Evolutionary conservation across 2,888 invertebrate species (phyloP).

Genomic region (Colletes collaris): DNA sequence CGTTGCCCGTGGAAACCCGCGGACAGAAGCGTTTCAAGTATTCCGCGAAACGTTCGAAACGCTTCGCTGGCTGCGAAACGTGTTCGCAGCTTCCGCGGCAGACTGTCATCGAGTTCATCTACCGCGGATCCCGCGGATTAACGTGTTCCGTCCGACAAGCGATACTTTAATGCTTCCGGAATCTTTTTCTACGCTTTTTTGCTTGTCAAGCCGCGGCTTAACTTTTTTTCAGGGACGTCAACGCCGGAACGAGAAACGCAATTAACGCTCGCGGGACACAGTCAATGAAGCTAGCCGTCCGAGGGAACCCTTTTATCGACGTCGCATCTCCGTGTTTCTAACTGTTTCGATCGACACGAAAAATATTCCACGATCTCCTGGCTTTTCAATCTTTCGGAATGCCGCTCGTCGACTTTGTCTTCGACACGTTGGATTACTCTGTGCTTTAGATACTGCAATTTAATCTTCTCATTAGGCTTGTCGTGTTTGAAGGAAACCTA

Average conservation of each 20-base stretch:
- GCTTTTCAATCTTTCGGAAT: too few species aligned
- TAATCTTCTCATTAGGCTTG: too few species aligned
- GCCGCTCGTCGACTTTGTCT: too few species aligned
- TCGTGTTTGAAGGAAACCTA: too few species aligned
- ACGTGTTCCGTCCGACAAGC: conserved; percentile 29
- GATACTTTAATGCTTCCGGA: conserved; percentile 32
- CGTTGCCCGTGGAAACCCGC: conserved; percentile 30
- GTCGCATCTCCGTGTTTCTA: too few species aligned
- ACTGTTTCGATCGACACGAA: too few species aligned
- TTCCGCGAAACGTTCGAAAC: conserved; percentile 26
- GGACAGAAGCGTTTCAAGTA: conserved; percentile 25
- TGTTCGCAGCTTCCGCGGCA: conserved; percentile 7
- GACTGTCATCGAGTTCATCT: conserved; percentile 54
- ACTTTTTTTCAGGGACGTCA: background rate
- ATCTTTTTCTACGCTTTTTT: background rate
- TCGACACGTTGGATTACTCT: too few species aligned
- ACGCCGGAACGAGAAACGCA: background rate
- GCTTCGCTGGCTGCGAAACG: conserved; percentile 29
- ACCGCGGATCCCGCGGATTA: conserved; percentile 48
- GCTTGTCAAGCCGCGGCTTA: background rate
- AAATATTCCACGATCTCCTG: too few species aligned
- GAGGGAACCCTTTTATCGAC: too few species aligned
- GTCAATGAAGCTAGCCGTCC: background rate
- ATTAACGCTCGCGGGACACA: conserved; percentile 2
- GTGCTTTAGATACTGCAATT: too few species aligned